Percentiles rank a stretch among this genome's conserved stretches.
phyloP scores from a whole-genome alignment of 2,888 invertebrate species.

The Drosophila ochracea region DNA sequence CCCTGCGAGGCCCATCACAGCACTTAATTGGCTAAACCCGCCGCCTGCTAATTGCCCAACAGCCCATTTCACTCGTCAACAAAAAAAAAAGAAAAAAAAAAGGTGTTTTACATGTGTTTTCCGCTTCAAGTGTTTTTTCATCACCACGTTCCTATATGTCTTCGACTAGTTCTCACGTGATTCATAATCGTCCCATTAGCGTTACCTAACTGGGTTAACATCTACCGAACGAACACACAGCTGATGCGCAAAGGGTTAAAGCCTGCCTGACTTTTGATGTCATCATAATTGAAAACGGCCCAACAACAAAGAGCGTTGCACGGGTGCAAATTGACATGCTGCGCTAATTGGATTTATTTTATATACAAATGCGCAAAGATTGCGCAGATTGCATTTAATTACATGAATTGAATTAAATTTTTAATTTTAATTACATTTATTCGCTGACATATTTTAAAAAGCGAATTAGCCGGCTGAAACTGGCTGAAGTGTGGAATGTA shows the following conservation, averaged over 20 bases:
- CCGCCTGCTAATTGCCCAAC: conserved; percentile 58
- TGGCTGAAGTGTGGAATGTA: not conserved
- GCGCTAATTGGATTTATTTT: conserved; percentile 1
- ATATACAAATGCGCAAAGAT: conserved; percentile 4
- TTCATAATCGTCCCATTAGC: conserved; percentile 55
- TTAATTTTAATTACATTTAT: not conserved
- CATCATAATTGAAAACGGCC: conserved; percentile 13
- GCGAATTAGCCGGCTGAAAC: not conserved
- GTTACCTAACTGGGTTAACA: conserved; percentile 35
- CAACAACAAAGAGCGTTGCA: conserved; percentile 3
- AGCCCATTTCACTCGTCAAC: not conserved
- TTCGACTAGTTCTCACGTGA: conserved; percentile 49
- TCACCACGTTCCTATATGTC: conserved; percentile 6
- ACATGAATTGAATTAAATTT: not conserved
- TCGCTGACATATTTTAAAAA: not conserved
- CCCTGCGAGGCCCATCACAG: conserved; percentile 28
- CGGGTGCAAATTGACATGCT: conserved; percentile 1
- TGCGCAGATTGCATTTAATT: conserved; percentile 8
- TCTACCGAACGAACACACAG: not conserved
- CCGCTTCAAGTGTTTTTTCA: conserved; percentile 42
- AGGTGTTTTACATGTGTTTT: conserved; percentile 61
- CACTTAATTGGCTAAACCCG: conserved; percentile 57
- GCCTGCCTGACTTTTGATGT: not conserved
- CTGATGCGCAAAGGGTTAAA: conserved; percentile 1
- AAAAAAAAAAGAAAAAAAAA: not conserved